Evolutionary conservation across 2,113 vertebrate species (phyloP).

Genomic region (Ploceus nigricollis): DNA sequence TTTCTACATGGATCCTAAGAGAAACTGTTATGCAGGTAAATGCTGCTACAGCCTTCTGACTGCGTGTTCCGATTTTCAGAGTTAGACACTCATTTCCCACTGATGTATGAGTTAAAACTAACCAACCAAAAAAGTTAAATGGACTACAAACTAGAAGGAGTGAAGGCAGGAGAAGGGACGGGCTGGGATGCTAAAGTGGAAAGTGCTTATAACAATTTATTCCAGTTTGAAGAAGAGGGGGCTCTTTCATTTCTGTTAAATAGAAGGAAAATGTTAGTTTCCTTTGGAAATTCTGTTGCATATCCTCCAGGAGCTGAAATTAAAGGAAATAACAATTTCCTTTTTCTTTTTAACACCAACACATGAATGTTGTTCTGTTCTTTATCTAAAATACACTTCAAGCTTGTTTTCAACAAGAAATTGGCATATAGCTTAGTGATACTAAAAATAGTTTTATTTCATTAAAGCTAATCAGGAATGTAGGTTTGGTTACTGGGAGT

Average conservation of each 20-base stretch:
- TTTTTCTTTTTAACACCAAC: not conserved
- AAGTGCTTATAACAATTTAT: not conserved
- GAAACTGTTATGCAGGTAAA: not conserved
- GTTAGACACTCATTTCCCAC: not conserved
- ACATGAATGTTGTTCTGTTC: not conserved
- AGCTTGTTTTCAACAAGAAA: not conserved
- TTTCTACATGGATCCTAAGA: not conserved
- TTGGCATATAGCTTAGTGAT: not conserved
- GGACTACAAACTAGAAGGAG: not conserved
- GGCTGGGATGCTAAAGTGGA: not conserved
- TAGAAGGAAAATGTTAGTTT: not conserved
- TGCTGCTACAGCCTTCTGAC: not conserved
- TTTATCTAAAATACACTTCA: not conserved
- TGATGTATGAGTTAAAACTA: not conserved
- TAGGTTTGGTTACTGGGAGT: not conserved
- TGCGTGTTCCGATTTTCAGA: not conserved
- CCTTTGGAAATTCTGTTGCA: constrained; percentile 5
- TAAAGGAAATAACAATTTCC: not conserved
- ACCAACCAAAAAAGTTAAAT: not conserved
- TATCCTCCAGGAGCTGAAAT: not conserved
- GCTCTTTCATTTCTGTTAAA: not conserved
- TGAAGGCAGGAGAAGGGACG: not conserved
- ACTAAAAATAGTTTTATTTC: not conserved
- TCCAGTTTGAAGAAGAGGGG: not conserved
- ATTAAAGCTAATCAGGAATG: not conserved